These are phyloP conservation scores for Brevimyrus niger DNA, from an alignment of 2,113 vertebrate genomes.

Conservation along the genomic window DNA sequence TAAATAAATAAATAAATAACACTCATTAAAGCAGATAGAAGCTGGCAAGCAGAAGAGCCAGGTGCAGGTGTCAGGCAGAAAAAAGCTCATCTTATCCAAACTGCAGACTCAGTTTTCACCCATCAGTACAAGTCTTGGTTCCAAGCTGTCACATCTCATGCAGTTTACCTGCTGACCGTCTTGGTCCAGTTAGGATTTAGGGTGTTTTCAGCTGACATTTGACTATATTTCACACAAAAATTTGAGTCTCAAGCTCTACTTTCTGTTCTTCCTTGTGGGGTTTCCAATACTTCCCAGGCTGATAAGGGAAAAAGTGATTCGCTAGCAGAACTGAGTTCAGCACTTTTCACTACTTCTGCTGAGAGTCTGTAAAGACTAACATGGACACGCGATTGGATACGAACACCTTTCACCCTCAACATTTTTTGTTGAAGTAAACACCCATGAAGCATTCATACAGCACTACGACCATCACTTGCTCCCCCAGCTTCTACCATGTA, in stretches of 20 bases:
- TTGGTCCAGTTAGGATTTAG: background rate
- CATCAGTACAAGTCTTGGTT: background rate
- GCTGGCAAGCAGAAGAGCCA: background rate
- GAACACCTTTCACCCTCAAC: no score
- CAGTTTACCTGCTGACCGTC: background rate
- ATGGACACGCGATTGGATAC: background rate
- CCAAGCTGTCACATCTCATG: background rate
- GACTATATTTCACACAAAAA: background rate
- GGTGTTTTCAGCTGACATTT: background rate
- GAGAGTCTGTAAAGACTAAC: background rate
- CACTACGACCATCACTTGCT: background rate
- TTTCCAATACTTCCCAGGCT: background rate
- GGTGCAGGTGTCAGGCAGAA: background rate
- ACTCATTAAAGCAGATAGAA: background rate
- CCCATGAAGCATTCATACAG: background rate
- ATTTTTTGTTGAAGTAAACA: no score
- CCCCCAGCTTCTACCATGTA: background rate
- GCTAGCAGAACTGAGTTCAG: background rate
- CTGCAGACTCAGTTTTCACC: background rate
- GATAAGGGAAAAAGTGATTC: background rate
- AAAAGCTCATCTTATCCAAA: background rate
- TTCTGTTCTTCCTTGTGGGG: background rate
- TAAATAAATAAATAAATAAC: background rate
- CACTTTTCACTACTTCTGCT: background rate
- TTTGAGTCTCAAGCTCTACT: background rate